phyloP scores from a whole-genome alignment of 1,140 invertebrate species.

The Cataglyphis hispanica region DNA sequence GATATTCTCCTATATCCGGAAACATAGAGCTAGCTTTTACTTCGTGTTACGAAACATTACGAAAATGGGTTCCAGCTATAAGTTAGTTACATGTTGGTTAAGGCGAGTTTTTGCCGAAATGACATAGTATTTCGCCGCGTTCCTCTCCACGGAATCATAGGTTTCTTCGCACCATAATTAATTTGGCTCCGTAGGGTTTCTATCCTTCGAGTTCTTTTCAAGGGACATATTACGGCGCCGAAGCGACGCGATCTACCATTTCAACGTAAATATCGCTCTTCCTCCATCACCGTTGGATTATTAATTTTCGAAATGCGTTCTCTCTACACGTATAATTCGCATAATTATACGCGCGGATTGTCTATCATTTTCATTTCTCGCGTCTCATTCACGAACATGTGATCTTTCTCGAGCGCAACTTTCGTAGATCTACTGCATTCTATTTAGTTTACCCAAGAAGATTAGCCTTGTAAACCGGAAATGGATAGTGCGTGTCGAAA shows the following conservation, averaged over 20 bases:
- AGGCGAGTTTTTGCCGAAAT: constrained; percentile 72
- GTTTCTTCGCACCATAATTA: constrained; percentile 72
- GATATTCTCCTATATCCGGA: constrained; percentile 43
- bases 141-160: constrained; percentile 70
- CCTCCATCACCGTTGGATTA: constrained; percentile 59
- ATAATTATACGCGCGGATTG: constrained; percentile 34
- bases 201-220: constrained; percentile 8
- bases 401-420: not conserved
- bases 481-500: not conserved
- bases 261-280: constrained; percentile 52
- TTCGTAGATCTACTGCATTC: not conserved
- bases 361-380: constrained; percentile 10
- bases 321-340: constrained; percentile 47
- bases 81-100: not conserved
- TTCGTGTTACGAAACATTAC: constrained; percentile 66
- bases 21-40: constrained; percentile 15
- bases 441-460: not conserved
- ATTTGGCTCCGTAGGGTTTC: constrained; percentile 71
- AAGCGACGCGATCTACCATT: constrained; percentile 11
- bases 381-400: constrained; percentile 2
- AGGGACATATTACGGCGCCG: constrained; percentile 43
- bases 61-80: constrained; percentile 15
- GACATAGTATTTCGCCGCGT: constrained; percentile 76
- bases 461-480: not conserved
- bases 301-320: constrained; percentile 43